phyloP scores from a whole-genome alignment of 2,888 invertebrate genomes.

The Euproctis similis region DNA sequence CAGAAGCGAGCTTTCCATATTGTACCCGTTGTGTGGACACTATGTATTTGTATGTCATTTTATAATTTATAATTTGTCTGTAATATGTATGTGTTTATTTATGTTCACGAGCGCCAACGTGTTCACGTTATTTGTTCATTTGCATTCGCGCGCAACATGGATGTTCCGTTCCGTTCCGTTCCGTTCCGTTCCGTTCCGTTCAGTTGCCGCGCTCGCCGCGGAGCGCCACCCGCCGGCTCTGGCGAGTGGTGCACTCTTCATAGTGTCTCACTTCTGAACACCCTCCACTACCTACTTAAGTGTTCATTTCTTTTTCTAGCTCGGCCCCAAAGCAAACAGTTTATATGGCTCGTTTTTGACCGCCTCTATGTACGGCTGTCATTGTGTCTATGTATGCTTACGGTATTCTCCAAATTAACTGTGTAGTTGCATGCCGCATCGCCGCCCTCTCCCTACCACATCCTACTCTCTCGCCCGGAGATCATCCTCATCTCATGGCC shows the following conservation, averaged over 20 bases:
- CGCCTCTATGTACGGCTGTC: constrained; percentile 73
- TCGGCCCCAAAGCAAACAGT: constrained; percentile 71
- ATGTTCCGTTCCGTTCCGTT: constrained; percentile 8
- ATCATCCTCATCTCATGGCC: constrained; percentile 29
- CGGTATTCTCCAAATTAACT: constrained; percentile 53
- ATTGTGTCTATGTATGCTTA: constrained; percentile 74
- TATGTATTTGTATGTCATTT: constrained; percentile 37
- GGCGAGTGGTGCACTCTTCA: not conserved
- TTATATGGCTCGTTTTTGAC: constrained; percentile 74
- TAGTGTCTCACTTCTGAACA: constrained; percentile 4
- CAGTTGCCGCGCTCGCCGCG: constrained; percentile 5
- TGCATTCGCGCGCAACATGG: constrained; percentile 40
- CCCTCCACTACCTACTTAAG: constrained; percentile 55
- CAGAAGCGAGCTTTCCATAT: constrained; percentile 60
- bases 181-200: constrained; percentile 8
- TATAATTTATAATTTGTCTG: constrained; percentile 25
- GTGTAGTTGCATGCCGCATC: constrained; percentile 59
- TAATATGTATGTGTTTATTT: too few species aligned
- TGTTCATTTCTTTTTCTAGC: constrained; percentile 70
- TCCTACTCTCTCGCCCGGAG: constrained; percentile 16
- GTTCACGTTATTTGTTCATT: constrained; percentile 52
- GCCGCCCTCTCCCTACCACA: constrained; percentile 1
- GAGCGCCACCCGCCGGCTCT: constrained; percentile 1
- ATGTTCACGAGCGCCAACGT: constrained; percentile 32
- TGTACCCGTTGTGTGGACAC: constrained; percentile 34